Base-by-base conservation (phyloP, 2,113 vertebrate species). In the Arizona elegans region DNA sequence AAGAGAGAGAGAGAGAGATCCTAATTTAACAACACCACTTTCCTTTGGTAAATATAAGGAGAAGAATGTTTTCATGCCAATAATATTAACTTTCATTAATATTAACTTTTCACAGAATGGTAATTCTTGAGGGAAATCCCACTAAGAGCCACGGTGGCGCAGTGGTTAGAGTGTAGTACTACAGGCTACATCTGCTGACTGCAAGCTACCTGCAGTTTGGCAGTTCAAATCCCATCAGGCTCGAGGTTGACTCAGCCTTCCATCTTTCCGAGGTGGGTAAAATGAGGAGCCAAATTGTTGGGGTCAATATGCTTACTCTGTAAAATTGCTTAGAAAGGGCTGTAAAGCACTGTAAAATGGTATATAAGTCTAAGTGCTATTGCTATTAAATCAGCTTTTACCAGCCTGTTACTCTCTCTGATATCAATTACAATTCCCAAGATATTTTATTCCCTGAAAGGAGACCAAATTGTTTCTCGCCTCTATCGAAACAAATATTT, bases 71-170 rank as follows among this genome's bases (percentile, higher is more conserved):
- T 43, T 56, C 19, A 33, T 58, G 54, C 55, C 47, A 47, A 90
- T 86, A 52, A 90, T 47, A 43, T 59, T 38, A 10, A 58, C 13
- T 47, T 90, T 38, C 53, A 26, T 5, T 47, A 52, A 55, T 86
- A 19, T 86, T 81, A n/a, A 70, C 75, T 81, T 81, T 59, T 91
- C 81, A 62, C 21, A 21, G 29, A 70, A 54, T 23, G 2, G 21
- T 59, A 55, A n/a, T 89, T 86, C 75, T 86, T 53, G 88, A n/a
- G 59, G 53, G 47, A 87, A 24, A 93, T 93, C 86, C 86, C 33
- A 81, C 9, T 38, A 53, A 53, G 53, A 53, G 53, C 53, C 53
- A 53, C 11, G 11, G 53, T 53, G 53, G 10, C 2, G 53, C 53
- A 53, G 53, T 53, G 53, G 53, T 53, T 53, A 53, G 53, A 53